These are phyloP conservation scores for Urocolius indicus DNA, from an alignment of 2,113 vertebrate species.

Conservation along the genomic window DNA sequence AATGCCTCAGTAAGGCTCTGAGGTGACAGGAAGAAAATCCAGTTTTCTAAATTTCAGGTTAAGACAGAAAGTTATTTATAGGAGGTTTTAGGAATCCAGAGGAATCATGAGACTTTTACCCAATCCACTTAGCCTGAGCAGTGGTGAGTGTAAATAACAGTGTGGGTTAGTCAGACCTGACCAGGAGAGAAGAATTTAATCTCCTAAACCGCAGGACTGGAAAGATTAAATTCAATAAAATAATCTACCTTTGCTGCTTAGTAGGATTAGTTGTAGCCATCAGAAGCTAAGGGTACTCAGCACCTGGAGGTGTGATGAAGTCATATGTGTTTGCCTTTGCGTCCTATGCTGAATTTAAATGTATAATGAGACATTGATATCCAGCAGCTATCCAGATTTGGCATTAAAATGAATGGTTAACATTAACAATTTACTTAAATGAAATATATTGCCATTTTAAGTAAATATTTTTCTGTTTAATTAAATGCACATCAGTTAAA, in stretches of 20 bases:
- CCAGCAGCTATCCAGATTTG: background rate
- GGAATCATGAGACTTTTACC: background rate
- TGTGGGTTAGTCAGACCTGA: background rate
- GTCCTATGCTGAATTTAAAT: slow-evolving; percentile 12
- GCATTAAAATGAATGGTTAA: background rate
- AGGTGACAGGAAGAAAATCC: background rate
- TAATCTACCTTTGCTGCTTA: slow-evolving; percentile 19
- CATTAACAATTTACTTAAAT: background rate
- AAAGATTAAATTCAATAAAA: slow-evolving; percentile 15
- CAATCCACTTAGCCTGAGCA: background rate
- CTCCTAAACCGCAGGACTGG: background rate
- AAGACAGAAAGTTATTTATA: background rate
- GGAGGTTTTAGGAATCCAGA: background rate
- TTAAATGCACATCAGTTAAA: background rate
- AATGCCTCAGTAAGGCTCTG: background rate
- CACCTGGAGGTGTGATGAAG: background rate
- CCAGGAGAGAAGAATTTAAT: background rate
- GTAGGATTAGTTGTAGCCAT: slow-evolving; percentile 35
- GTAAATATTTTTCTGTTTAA: too few relatives aligned
- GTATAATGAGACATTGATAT: background rate
- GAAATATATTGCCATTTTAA: background rate
- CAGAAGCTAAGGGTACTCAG: background rate
- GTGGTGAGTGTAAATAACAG: background rate
- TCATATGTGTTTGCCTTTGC: background rate
- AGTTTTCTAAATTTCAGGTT: background rate